A percentile compares a stretch with the other conserved stretches of the same genome.
These are phyloP conservation scores for Pangasius macronema DNA, from an alignment of 2,797 vertebrate species.

Conservation along the genomic window DNA sequence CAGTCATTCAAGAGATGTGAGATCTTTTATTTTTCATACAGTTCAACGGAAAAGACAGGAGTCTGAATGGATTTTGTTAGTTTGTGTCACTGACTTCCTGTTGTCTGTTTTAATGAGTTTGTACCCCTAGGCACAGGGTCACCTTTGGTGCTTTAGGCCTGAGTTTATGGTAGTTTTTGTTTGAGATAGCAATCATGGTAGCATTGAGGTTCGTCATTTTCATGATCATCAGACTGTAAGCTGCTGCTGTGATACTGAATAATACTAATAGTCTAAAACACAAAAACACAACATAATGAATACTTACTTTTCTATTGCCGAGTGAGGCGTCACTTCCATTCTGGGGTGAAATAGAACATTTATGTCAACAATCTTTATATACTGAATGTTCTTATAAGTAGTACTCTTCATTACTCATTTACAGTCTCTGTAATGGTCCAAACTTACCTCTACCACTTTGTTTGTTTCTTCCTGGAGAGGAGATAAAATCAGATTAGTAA, in stretches of 20 bases:
- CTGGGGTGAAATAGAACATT: constrained; percentile 35
- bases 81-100: constrained; percentile 47
- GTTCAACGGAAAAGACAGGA: constrained; percentile 20
- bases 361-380: neutral
- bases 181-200: neutral
- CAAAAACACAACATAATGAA: constrained; percentile 1
- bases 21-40: constrained; percentile 17
- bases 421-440: neutral
- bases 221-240: neutral
- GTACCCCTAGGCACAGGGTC: constrained; percentile 9
- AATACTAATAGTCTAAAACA: neutral
- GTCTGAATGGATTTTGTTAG: constrained; percentile 35
- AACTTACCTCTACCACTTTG: constrained; percentile 78
- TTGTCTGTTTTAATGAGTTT: constrained; percentile 52
- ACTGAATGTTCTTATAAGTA: neutral
- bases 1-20: constrained; percentile 25
- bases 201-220: neutral
- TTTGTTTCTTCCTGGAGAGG: constrained; percentile 80
- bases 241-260: neutral
- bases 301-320: constrained; percentile 52
- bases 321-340: constrained; percentile 54
- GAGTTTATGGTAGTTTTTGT: neutral
- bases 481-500: constrained; percentile 48
- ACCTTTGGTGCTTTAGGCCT: neutral
- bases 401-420: neutral